phyloP scores from a whole-genome alignment of 2,797 vertebrate genomes.

The Pteropus rufus region DNA sequence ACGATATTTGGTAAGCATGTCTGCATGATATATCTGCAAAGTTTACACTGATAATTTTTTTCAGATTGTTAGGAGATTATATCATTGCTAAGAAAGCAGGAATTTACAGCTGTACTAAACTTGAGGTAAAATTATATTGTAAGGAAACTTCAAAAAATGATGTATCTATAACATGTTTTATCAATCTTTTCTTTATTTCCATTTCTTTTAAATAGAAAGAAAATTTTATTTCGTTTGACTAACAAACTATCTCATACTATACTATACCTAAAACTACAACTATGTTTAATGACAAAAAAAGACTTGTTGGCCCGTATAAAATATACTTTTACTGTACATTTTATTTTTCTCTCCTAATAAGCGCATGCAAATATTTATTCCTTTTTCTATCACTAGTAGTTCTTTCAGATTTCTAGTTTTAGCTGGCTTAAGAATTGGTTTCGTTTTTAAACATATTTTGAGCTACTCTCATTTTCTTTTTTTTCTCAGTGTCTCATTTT shows the following conservation, averaged over 20 bases:
- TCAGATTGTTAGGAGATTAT: background rate
- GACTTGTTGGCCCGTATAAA: background rate
- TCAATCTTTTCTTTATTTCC: background rate
- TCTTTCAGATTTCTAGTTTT: background rate
- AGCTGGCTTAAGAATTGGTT: background rate
- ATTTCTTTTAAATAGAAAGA: background rate
- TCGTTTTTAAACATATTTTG: background rate
- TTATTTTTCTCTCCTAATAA: background rate
- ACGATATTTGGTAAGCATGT: background rate
- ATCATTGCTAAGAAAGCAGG: background rate
- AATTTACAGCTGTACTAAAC: background rate
- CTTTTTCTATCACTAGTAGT: background rate
- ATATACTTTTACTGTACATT: background rate
- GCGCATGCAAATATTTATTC: background rate
- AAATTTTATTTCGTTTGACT: background rate
- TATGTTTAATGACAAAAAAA: background rate
- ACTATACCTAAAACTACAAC: background rate
- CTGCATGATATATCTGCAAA: background rate
- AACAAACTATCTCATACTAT: background rate
- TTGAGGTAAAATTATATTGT: background rate
- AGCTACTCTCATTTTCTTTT: background rate
- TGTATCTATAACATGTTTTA: background rate
- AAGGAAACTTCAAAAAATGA: background rate
- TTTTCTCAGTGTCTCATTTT: slow-evolving; percentile 7
- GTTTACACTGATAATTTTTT: background rate